Conservation (phyloP, 2,113 vertebrate genomes). For the Hepsetus odoe region DNA sequence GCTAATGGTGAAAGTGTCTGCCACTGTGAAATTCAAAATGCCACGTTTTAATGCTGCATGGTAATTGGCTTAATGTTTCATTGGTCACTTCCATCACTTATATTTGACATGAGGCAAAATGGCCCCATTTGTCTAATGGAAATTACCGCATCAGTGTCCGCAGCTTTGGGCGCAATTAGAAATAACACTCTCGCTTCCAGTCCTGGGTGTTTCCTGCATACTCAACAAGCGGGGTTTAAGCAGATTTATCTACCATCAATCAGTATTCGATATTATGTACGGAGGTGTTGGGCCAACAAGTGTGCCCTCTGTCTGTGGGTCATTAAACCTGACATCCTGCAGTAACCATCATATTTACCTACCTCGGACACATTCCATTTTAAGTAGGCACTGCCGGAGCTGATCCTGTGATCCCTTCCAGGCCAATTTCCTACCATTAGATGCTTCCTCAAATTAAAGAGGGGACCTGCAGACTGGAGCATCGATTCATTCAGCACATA, state of each 20-base stretch:
- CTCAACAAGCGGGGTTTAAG: not conserved
- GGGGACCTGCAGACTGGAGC: slow-evolving; percentile 15
- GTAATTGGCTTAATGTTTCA: slow-evolving; percentile 46
- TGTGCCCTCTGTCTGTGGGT: slow-evolving; percentile 39
- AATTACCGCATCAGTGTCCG: slow-evolving; percentile 14
- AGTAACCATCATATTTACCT: slow-evolving; percentile 21
- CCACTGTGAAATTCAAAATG: slow-evolving; percentile 35
- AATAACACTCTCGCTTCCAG: not conserved
- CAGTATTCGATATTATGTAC: slow-evolving; percentile 24
- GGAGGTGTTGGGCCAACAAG: slow-evolving; percentile 46
- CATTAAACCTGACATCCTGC: slow-evolving; percentile 41
- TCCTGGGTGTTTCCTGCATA: slow-evolving; percentile 5
- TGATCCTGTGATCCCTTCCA: slow-evolving; percentile 49
- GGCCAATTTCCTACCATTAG: slow-evolving; percentile 49
- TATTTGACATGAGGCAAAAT: slow-evolving; percentile 38
- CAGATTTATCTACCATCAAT: slow-evolving; percentile 26
- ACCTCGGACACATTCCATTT: slow-evolving; percentile 28
- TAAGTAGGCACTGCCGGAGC: slow-evolving; percentile 29
- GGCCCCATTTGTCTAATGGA: slow-evolving; percentile 45
- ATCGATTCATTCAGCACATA: slow-evolving; percentile 33
- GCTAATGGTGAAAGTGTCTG: slow-evolving; percentile 18
- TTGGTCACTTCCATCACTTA: slow-evolving; percentile 36
- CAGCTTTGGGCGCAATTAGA: slow-evolving; percentile 11
- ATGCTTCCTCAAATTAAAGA: slow-evolving; percentile 47
- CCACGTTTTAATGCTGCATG: slow-evolving; percentile 35